These are phyloP conservation scores for Icerya purchasi DNA, from an alignment of 2,888 invertebrate genomes.

Conservation along the genomic window DNA sequence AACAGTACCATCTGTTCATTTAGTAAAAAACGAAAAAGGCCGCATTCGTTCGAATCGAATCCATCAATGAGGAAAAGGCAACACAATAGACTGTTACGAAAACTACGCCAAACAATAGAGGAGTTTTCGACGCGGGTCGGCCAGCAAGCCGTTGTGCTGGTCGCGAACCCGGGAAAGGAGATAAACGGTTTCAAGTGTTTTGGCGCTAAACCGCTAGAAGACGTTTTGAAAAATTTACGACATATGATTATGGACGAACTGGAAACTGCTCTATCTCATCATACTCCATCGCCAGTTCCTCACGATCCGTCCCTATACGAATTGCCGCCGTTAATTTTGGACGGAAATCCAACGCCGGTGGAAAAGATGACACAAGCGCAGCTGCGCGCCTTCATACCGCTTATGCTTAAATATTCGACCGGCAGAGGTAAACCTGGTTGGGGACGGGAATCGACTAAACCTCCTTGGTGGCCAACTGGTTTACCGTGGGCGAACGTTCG, in stretches of 20 bases:
- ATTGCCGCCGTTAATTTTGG: slow-evolving; percentile 84
- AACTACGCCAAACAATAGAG: slow-evolving; percentile 78
- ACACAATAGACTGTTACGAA: slow-evolving; percentile 74
- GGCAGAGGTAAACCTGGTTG: slow-evolving; percentile 88
- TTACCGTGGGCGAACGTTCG: slow-evolving; percentile 95
- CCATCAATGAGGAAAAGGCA: slow-evolving; percentile 88
- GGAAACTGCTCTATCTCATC: slow-evolving; percentile 78
- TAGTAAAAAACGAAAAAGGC: slow-evolving; percentile 85
- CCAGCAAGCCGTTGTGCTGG: slow-evolving; percentile 87
- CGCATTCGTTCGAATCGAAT: slow-evolving; percentile 91
- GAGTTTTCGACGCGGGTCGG: slow-evolving; percentile 93
- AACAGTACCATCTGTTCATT: slow-evolving; percentile 88
- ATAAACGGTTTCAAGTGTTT: slow-evolving; percentile 91
- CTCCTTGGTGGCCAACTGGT: slow-evolving; percentile 96
- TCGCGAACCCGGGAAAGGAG: slow-evolving; percentile 89
- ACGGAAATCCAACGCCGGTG: slow-evolving; percentile 92
- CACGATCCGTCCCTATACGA: slow-evolving; percentile 88
- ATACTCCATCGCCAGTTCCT: slow-evolving; percentile 63
- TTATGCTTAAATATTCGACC: slow-evolving; percentile 95
- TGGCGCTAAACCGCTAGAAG: slow-evolving; percentile 88
- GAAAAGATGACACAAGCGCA: slow-evolving; percentile 99
- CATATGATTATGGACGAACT: slow-evolving; percentile 86
- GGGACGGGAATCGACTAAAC: slow-evolving; percentile 87
- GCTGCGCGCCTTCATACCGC: slow-evolving; percentile 82
- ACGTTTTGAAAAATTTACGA: slow-evolving; percentile 72